These are phyloP conservation scores for Horisme vitalbata DNA, from an alignment of 2,888 invertebrate genomes.

Conservation along the genomic window DNA sequence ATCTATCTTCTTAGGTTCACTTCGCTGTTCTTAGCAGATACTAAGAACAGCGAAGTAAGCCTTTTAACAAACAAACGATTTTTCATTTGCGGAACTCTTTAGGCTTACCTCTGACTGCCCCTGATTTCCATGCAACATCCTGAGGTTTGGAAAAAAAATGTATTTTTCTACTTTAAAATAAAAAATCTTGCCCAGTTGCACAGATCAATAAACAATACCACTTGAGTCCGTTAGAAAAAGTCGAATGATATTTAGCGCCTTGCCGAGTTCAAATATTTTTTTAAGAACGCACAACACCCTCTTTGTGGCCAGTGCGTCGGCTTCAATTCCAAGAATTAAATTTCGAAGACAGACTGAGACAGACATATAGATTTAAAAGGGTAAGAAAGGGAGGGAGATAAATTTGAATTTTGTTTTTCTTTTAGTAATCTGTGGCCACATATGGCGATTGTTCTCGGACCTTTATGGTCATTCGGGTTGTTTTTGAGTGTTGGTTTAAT, in stretches of 20 bases:
- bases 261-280: conserved; percentile 59
- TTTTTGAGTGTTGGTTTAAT: conserved; percentile 66
- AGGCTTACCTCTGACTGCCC: too few relatives aligned
- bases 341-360: conserved; percentile 63
- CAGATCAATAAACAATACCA: conserved; percentile 21
- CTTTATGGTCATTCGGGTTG: conserved; percentile 72
- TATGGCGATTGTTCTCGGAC: conserved; percentile 81
- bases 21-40: too few relatives aligned
- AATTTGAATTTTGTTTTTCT: conserved; percentile 76
- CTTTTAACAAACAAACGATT: too few relatives aligned
- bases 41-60: too few relatives aligned
- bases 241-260: conserved; percentile 60
- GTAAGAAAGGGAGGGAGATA: conserved; percentile 43
- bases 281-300: conserved; percentile 75
- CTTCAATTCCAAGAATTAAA: conserved; percentile 75
- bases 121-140: too few relatives aligned
- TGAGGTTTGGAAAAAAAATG: too few relatives aligned
- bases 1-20: too few relatives aligned
- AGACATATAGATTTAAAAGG: conserved; percentile 36
- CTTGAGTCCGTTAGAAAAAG: conserved; percentile 45
- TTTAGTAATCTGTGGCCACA: conserved; percentile 79
- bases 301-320: conserved; percentile 71
- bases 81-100: too few relatives aligned
- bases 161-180: too few relatives aligned
- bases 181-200: too few relatives aligned